Evolutionary conservation across 1,140 invertebrate species (phyloP), one percentile per base, ranked within the genome.

Genomic region (Hypothenemus hampei): DNA sequence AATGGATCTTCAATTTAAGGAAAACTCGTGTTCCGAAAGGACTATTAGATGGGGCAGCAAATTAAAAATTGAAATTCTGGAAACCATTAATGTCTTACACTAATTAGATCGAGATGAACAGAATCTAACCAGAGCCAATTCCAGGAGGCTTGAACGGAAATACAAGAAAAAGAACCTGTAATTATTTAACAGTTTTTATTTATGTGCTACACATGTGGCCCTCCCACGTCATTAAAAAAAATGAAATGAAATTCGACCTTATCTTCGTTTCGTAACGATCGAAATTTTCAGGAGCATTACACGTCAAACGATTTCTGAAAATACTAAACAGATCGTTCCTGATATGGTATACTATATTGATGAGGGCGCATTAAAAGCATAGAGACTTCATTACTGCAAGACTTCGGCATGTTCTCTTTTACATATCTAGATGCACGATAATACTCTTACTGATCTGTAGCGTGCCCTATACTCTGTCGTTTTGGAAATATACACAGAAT

Each of bases 341-440:
- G 43, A 46, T 24, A 46, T 29, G 19, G 26, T 46, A 8, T 16
- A 39, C 26, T 10, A 35, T 52, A 52, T 52, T 52, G 50, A 52
- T 52, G 50, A 52, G 39, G 15, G 39, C 18, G 35, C 50, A 52
- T 52, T 52, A 52, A 52, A 43, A 40, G n/a, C n/a, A 52, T 52
- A 52, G 43, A 40, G 50, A 44, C 50, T 52, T 52, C 40, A 52
- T 52, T 52, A 52, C 50, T 29, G 50, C 20, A 47, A 47, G 36
- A 15, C 37, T 23, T 49, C 39, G 50, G 50, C 50, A 52, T 52
- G 50, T 52, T 52, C 50, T 44, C 50, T 44, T 52, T 52, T 52
- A 44, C 50, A 52, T 52, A 52, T 52, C 50, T 52, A 52, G 50
- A 52, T 52, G 50, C 50, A 44, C 50, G 50, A 52, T 52, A 52